These are phyloP conservation scores for Semicossyphus pulcher DNA, from an alignment of 2,113 vertebrate genomes.

Conservation along the genomic window DNA sequence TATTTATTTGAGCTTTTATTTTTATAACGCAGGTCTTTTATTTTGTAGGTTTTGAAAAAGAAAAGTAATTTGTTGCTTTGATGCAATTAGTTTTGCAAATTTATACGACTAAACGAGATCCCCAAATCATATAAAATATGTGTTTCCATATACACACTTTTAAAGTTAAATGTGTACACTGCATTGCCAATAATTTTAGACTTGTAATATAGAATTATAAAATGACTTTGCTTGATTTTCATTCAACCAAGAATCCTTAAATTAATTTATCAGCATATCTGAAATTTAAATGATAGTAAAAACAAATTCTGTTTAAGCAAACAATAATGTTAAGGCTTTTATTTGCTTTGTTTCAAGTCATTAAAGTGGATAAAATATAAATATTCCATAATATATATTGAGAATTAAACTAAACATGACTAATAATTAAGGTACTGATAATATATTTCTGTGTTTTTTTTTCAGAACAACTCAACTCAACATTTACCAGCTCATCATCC, in stretches of 20 bases:
- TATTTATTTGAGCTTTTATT: too few relatives aligned
- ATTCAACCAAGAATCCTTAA: not conserved
- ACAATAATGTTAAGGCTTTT: not conserved
- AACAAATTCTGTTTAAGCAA: not conserved
- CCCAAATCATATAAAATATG: not conserved
- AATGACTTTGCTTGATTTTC: not conserved
- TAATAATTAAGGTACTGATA: not conserved
- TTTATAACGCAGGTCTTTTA: not conserved
- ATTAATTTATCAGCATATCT: not conserved
- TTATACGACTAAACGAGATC: not conserved
- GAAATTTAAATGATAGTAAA: not conserved
- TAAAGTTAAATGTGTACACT: not conserved
- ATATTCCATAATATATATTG: too few relatives aligned
- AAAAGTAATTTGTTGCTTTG: not conserved
- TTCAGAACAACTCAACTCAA: too few relatives aligned
- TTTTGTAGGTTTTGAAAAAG: not conserved
- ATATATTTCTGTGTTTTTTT: slow-evolving; percentile 5
- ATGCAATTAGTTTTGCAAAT: not conserved
- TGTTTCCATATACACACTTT: not conserved
- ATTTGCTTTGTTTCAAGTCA: too few relatives aligned
- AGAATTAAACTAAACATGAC: too few relatives aligned
- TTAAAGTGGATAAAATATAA: too few relatives aligned
- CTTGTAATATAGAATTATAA: not conserved
- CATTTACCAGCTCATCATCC: not conserved
- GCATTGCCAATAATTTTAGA: not conserved